Percentiles rank a stretch among this genome's conserved stretches.
Conservation (phyloP, 1,140 invertebrate genomes). For the Solen grandis region DNA sequence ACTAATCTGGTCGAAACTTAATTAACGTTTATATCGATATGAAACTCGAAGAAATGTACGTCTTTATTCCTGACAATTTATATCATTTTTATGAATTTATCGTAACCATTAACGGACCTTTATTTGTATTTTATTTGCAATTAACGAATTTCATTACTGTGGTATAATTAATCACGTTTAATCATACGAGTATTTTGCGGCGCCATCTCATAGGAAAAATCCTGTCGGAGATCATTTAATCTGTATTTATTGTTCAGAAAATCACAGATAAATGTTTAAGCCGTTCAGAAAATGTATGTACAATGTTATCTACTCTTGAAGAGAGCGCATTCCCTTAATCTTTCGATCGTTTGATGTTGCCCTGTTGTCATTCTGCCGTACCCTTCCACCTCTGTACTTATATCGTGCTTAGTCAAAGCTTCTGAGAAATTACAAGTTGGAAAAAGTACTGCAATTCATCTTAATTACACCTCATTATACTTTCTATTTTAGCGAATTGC, state of each 20-base stretch:
- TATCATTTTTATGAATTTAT: background rate
- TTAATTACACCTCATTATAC: too few species aligned
- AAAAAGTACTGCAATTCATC: too few species aligned
- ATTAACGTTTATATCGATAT: background rate
- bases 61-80: background rate
- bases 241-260: background rate
- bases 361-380: too few species aligned
- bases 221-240: background rate
- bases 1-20: too few species aligned
- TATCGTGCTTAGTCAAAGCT: too few species aligned
- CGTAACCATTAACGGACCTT: background rate
- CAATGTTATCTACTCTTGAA: background rate
- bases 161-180: background rate
- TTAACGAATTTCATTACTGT: background rate
- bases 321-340: background rate
- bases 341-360: background rate
- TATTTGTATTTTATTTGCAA: background rate
- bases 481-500: too few species aligned
- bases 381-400: too few species aligned
- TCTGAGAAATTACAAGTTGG: too few species aligned
- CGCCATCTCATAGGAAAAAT: background rate
- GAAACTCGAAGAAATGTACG: background rate
- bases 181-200: background rate
- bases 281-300: background rate
- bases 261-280: background rate